Conservation (phyloP, 1,140 invertebrate genomes). For the Panagrolaimus sp. region DNA sequence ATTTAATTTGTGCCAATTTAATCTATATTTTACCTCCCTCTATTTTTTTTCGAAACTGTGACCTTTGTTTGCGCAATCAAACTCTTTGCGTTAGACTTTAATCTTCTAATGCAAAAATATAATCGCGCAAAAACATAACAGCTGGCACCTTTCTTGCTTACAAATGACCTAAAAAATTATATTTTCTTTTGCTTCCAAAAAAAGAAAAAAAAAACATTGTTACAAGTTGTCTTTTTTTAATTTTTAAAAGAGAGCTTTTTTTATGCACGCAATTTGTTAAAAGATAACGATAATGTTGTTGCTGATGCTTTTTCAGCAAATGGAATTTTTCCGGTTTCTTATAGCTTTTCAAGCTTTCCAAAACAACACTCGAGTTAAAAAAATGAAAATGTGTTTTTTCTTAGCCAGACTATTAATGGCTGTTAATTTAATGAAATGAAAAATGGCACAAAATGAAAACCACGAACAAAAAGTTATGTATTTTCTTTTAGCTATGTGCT, state of each 20-base stretch:
- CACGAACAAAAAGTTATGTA: neutral
- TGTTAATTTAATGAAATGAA: neutral
- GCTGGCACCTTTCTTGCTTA: slow-evolving; percentile 4
- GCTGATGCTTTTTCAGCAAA: neutral
- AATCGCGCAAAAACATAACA: slow-evolving; percentile 2
- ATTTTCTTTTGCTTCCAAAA: neutral
- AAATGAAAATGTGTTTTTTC: neutral
- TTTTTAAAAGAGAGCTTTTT: too few species aligned
- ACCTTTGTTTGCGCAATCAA: neutral
- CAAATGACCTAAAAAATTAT: neutral
- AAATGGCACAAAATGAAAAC: neutral
- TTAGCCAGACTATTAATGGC: neutral
- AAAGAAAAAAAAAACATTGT: neutral
- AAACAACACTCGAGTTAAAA: neutral
- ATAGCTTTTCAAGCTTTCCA: neutral
- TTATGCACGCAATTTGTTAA: too few species aligned
- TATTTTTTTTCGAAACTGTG: neutral
- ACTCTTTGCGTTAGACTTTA: neutral
- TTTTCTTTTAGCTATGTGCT: slow-evolving; percentile 40
- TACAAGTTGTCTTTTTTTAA: too few species aligned
- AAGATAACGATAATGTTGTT: neutral
- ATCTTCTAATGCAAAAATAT: slow-evolving; percentile 7
- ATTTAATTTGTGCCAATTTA: slow-evolving; percentile 8
- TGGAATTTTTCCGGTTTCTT: slow-evolving; percentile 7
- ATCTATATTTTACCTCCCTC: too few species aligned